Base-by-base conservation (phyloP, 2,888 invertebrate genomes). In the Incurvaria masculella region DNA sequence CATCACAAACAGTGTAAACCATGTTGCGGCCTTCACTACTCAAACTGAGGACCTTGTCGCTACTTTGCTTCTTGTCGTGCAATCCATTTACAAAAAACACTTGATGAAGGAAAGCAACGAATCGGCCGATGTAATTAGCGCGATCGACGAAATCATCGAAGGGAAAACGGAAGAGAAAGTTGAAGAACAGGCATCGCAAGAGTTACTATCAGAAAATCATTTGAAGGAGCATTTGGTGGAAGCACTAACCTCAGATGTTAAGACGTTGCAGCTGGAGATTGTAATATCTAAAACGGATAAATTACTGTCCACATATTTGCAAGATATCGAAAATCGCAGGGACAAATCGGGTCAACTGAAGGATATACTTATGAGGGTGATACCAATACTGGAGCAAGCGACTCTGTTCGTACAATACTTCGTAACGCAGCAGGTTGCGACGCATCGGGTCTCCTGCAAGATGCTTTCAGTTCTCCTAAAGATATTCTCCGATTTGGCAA, bases 401-500 rank as follows among this genome's bases (percentile, higher is more conserved):
- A 69, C 83, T 43, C 64, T 88, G 18, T 75, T 94, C 44, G 84
- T 86, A 2, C 89, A 94, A 62, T 94, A 87, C 64, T 89, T 90
- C 58, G 65, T 95, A 4, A 85, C 87, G 1, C 88, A 91, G 56
- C 87, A 89, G 63, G 81, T 94, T 2, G 86, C 88, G 0, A 82
- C 88, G 1, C 90, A 93, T 60, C 83, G 93, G 56, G 81, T 89
- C 0, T 85, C 88, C 0, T 86, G 88, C 55, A 96, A 96, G 73
- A 85, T 96, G 74, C 74, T 90, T 6, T 90, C 91, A 1, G 82
- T 94, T 3, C 78, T 97, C 48, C 67, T 94, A 47, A 89, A 87
- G 51, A 86, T 95, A 14, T 97, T 97, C 66, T 84, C 89, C 0
- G 91, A 94, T 57, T 78, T 97, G 23, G 85, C 88, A 14, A 78